Percentiles rank a stretch among this genome's conserved stretches.
These are phyloP conservation scores for Stenodera caucasica DNA, from an alignment of 2,888 invertebrate genomes.

Conservation along the genomic window DNA sequence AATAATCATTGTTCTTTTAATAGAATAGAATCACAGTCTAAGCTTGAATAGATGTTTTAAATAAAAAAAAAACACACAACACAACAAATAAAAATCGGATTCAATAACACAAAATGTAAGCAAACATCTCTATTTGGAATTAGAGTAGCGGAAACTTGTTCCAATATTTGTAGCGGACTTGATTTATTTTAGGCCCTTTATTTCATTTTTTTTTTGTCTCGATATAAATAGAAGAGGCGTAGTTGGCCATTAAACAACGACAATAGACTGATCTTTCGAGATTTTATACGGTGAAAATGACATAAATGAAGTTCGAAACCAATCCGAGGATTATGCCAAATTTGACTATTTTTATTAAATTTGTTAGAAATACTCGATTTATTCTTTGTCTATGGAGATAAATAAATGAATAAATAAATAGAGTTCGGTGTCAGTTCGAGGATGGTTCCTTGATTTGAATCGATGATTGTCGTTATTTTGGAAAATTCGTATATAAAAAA, in stretches of 20 bases:
- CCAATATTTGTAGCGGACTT: slow-evolving; percentile 52
- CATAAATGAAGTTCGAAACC: too few species aligned
- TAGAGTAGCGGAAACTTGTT: slow-evolving; percentile 52
- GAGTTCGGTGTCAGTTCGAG: too few species aligned
- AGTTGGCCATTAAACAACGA: not conserved
- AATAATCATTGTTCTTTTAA: not conserved
- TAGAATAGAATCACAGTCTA: slow-evolving; percentile 34
- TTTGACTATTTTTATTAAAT: too few species aligned
- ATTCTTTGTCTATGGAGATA: too few species aligned
- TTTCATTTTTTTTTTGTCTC: not conserved
- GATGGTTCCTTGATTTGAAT: too few species aligned
- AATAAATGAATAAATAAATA: too few species aligned
- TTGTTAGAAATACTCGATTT: too few species aligned
- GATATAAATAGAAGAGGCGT: not conserved
- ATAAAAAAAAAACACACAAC: not conserved
- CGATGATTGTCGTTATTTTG: too few species aligned
- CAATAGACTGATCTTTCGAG: not conserved
- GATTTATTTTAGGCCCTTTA: slow-evolving; percentile 45
- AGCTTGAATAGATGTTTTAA: too few species aligned
- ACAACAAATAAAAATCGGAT: slow-evolving; percentile 51
- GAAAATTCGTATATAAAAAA: too few species aligned
- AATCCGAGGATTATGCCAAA: too few species aligned
- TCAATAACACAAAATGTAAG: slow-evolving; percentile 51
- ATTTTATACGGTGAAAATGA: too few species aligned
- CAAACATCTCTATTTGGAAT: slow-evolving; percentile 53